These are phyloP conservation scores for Silurus aristotelis DNA, from an alignment of 2,797 vertebrate genomes.

Conservation along the genomic window DNA sequence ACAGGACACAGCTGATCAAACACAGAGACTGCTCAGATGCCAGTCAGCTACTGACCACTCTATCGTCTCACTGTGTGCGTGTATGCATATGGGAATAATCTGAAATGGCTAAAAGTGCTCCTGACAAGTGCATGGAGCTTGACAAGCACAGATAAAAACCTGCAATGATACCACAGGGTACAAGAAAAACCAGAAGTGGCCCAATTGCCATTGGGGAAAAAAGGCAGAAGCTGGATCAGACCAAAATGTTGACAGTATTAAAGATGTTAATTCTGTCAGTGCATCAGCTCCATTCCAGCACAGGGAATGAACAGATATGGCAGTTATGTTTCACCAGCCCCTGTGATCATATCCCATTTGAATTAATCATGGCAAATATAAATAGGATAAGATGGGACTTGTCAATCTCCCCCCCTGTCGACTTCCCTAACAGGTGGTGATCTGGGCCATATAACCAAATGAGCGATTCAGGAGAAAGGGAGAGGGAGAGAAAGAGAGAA, in stretches of 20 bases:
- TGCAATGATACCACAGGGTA: conserved; percentile 34
- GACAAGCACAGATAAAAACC: conserved; percentile 54
- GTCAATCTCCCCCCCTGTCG: conserved; percentile 35
- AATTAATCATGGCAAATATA: conserved; percentile 43
- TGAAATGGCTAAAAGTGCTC: conserved; percentile 39
- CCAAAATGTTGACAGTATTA: background rate
- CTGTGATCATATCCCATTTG: conserved; percentile 20
- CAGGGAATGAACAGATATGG: conserved; percentile 27
- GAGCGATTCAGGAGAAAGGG: conserved; percentile 36
- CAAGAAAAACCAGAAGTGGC: conserved; percentile 34
- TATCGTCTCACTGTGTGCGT: conserved; percentile 24
- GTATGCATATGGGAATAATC: conserved; percentile 29
- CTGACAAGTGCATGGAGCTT: conserved; percentile 39
- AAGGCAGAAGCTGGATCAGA: background rate
- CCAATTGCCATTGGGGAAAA: background rate
- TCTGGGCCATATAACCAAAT: conserved; percentile 35
- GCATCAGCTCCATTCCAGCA: conserved; percentile 15
- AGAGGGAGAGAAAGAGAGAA: background rate
- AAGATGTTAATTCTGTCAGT: background rate
- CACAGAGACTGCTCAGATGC: conserved; percentile 33
- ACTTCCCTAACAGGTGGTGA: conserved; percentile 45
- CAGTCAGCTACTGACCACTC: conserved; percentile 42
- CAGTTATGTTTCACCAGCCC: conserved; percentile 19
- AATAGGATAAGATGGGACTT: conserved; percentile 31
- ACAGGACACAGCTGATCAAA: conserved; percentile 53